Evolutionary conservation across 2,113 vertebrate species (phyloP), one percentile per base, ranked within the genome.

Genomic region (Cairina moschata): DNA sequence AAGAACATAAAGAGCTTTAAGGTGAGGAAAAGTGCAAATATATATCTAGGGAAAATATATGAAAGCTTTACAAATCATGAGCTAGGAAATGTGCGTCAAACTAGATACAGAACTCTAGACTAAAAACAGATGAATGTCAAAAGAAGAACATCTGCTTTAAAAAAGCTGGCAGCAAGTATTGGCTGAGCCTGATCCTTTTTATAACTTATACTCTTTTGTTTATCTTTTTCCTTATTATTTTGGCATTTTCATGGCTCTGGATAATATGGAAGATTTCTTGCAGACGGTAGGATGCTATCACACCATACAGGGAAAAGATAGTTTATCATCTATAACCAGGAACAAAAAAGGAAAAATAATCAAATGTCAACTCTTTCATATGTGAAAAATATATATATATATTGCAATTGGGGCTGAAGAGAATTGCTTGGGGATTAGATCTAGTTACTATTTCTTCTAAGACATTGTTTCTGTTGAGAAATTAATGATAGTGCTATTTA

Each of bases 121-220:
- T 71, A 9, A 92, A 93, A 93, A 0, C 77, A 97, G 81, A 89
- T 87, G 62, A 87, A 86, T 31, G 32, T 81, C 88, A 95, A 83
- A 90, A 89, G 80, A 88, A 83, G n/a, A 92, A 74, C 50, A 94
- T 86, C 83, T 97, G 92, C 65, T 89, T 71, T 40, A 29, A 67
- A 52, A 82, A 85, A 93, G 15, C 26, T 95, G 83, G 82, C 83
- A 95, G 63, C 58, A 76, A 83, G 34, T 46, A 59, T 82, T 52
- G 86, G 65, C 67, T 81, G n/a, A 95, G 38, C 12, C 62, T 85
- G 50, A 60, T 76, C 14, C 40, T 79, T 96, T 93, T 69, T 56
- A 67, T 84, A 82, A 84, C 42, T 58, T 76, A 63, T 13, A 20
- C 16, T 58, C 26, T 69, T 88, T 87, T 93, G 81, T 86, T 94